These are phyloP conservation scores for Dorcus parallelipipedus DNA, from an alignment of 2,888 invertebrate genomes.

Conservation along the genomic window DNA sequence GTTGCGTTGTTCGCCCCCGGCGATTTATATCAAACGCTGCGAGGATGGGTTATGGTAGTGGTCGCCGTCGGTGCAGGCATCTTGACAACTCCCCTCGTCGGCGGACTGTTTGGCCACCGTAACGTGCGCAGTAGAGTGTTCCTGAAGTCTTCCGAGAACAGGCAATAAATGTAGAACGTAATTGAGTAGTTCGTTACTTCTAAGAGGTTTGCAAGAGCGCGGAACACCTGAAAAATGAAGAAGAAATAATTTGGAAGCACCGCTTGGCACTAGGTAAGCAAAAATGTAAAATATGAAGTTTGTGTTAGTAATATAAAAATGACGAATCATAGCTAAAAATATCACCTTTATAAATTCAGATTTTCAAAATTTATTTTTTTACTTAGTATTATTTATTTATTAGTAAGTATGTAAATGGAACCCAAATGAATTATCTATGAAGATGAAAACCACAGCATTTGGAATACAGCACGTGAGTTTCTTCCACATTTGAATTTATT, in stretches of 20 bases:
- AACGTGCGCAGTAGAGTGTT: slow-evolving; percentile 65
- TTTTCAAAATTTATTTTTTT: no score
- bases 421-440: no score
- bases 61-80: slow-evolving; percentile 45
- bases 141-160: slow-evolving; percentile 74
- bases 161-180: slow-evolving; percentile 76
- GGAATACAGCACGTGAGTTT: no score
- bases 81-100: slow-evolving; percentile 37
- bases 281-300: neutral
- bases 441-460: no score
- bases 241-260: neutral
- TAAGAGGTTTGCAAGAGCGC: slow-evolving; percentile 68
- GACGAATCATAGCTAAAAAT: no score
- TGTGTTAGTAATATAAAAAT: neutral
- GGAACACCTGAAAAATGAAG: slow-evolving; percentile 55
- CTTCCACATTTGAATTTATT: no score
- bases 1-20: slow-evolving; percentile 29
- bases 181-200: slow-evolving; percentile 75
- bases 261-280: neutral
- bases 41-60: slow-evolving; percentile 44
- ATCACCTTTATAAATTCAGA: no score
- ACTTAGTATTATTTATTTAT: no score
- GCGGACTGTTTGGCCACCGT: slow-evolving; percentile 54
- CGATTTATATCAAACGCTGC: slow-evolving; percentile 45
- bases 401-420: no score